phyloP scores from a whole-genome alignment of 1,140 invertebrate species.

The Trachymyrmex septentrionalis region DNA sequence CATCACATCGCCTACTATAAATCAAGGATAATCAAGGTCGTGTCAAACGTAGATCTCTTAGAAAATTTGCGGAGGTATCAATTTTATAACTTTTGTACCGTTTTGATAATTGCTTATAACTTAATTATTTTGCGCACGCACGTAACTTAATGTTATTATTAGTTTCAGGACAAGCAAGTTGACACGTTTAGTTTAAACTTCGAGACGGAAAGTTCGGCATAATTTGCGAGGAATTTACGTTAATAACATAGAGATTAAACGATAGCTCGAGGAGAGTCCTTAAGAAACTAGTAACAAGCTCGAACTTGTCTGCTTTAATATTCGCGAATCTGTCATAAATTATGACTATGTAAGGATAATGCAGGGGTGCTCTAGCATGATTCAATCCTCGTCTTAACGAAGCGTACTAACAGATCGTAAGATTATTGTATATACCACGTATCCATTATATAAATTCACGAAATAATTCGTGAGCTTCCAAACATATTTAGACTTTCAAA shows the following conservation, averaged over 20 bases:
- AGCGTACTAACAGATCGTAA: not conserved
- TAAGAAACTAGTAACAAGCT: slow-evolving; percentile 48
- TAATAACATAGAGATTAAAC: slow-evolving; percentile 53
- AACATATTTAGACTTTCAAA: slow-evolving; percentile 19
- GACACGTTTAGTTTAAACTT: slow-evolving; percentile 46
- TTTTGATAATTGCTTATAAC: slow-evolving; percentile 6
- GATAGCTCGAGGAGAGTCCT: slow-evolving; percentile 34
- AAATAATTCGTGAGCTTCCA: not conserved
- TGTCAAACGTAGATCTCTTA: slow-evolving; percentile 4
- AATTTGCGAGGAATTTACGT: slow-evolving; percentile 50
- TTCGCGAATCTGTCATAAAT: slow-evolving; percentile 50
- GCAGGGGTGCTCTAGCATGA: not conserved
- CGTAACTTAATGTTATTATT: slow-evolving; percentile 8
- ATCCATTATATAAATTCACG: not conserved
- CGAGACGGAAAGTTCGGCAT: slow-evolving; percentile 2
- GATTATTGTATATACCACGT: not conserved
- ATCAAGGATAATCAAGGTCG: not conserved
- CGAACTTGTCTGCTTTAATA: slow-evolving; percentile 53
- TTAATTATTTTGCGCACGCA: not conserved
- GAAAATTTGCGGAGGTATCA: not conserved
- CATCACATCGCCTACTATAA: not conserved
- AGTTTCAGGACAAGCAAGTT: not conserved
- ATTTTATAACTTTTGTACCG: not conserved
- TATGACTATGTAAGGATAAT: slow-evolving; percentile 43
- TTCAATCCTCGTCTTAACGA: slow-evolving; percentile 13